phyloP scores from a whole-genome alignment of 1,140 invertebrate genomes.

The Anadara kagoshimensis region DNA sequence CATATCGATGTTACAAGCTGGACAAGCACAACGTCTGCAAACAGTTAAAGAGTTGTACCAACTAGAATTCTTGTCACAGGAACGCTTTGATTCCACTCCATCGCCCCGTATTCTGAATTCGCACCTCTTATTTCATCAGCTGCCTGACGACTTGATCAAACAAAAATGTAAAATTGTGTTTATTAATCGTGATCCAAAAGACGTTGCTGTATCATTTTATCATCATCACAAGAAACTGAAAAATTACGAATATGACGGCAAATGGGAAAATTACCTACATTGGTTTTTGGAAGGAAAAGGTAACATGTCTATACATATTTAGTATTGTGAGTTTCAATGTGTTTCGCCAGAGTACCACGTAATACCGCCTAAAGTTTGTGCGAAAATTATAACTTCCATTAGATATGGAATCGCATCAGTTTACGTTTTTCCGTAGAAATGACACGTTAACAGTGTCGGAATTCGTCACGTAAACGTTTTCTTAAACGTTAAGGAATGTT shows the following conservation, averaged over 20 bases:
- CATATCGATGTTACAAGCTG: constrained; percentile 27
- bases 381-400: too few relatives aligned
- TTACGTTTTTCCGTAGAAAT: too few relatives aligned
- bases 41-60: constrained; percentile 35
- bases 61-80: constrained; percentile 30
- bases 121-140: constrained; percentile 27
- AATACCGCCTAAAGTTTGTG: too few relatives aligned
- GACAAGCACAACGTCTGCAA: constrained; percentile 18
- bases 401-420: too few relatives aligned
- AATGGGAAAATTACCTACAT: constrained; percentile 41
- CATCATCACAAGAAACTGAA: constrained; percentile 38
- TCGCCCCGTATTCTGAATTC: constrained; percentile 48
- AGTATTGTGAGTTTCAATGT: too few relatives aligned
- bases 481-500: too few relatives aligned
- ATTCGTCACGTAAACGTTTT: too few relatives aligned
- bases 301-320: constrained; percentile 24
- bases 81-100: constrained; percentile 8
- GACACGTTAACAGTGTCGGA: too few relatives aligned
- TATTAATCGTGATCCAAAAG: constrained; percentile 52
- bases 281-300: constrained; percentile 45
- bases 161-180: constrained; percentile 44
- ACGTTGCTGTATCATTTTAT: constrained; percentile 54
- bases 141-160: constrained; percentile 34
- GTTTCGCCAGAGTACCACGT: too few relatives aligned
- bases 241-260: constrained; percentile 45